phyloP scores from a whole-genome alignment of 2,797 vertebrate genomes.

The Typhlichthys subterraneus region DNA sequence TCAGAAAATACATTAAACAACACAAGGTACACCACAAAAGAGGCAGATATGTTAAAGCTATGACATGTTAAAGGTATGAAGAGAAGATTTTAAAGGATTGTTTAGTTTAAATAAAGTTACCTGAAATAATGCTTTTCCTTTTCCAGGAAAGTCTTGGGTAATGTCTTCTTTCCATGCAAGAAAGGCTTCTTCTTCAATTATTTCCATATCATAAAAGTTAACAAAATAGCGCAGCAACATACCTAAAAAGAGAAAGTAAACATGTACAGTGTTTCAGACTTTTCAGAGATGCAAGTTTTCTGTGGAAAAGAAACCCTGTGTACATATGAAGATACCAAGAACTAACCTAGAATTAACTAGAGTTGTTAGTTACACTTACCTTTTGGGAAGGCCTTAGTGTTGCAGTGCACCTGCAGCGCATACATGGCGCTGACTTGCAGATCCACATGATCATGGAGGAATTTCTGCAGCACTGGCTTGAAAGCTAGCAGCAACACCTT shows the following conservation, averaged over 20 bases:
- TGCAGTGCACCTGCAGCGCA: constrained; percentile 98
- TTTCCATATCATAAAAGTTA: constrained; percentile 98
- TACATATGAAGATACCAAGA: not conserved
- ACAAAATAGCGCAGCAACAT: constrained; percentile 99
- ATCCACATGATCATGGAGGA: constrained; percentile 94
- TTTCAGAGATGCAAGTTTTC: too few species aligned
- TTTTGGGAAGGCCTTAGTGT: constrained; percentile 92
- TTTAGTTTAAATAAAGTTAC: constrained; percentile 64
- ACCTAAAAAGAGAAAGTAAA: constrained; percentile 70
- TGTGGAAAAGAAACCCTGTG: too few species aligned
- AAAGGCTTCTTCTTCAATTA: constrained; percentile 99
- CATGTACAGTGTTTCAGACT: not conserved
- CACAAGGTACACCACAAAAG: not conserved
- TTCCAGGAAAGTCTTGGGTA: constrained; percentile 97
- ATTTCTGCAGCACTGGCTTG: constrained; percentile 98
- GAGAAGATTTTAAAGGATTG: too few species aligned
- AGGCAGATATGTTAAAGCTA: not conserved
- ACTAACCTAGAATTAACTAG: not conserved
- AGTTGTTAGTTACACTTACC: constrained; percentile 66
- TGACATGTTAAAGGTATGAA: too few species aligned
- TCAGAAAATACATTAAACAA: not conserved
- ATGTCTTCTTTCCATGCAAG: constrained; percentile 99
- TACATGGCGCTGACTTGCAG: constrained; percentile 95
- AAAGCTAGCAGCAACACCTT: constrained; percentile 93
- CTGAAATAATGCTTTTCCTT: constrained; percentile 99